Evolutionary conservation across 2,888 invertebrate genomes (phyloP), one percentile per base, ranked within the genome.

Genomic region (Lamproptera curius): DNA sequence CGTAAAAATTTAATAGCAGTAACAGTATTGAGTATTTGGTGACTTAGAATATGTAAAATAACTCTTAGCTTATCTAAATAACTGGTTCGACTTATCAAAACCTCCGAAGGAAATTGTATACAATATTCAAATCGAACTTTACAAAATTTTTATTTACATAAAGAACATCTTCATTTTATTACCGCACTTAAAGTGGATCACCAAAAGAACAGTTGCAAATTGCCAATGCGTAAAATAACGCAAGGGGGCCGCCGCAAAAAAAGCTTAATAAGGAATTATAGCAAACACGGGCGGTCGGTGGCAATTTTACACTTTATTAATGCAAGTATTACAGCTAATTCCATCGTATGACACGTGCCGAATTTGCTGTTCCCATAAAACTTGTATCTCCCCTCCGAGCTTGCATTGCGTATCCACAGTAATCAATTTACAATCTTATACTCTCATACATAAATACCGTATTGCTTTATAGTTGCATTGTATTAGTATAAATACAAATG

Each of bases 241-340:
- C 39, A 26, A 51, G 58, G 63, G 59, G 42, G 62, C 58, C 62
- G 63, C 13, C 44, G 13, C 33, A 69, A 76, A 77, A 20, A n/a
- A 76, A 75, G 70, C 61, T 67, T 77, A 81, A 85, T 83, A 82
- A 72, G 73, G 82, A 79, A 83, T 85, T 81, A 84, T 76, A 83
- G 80, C 82, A 80, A 85, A 83, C 78, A 83, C 54, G 58, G 52
- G 61, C 67, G 62, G 73, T 63, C 71, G 78, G 84, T 83, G 73
- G 77, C 85, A 86, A 88, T 88, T 88, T 87, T 86, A 87, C 87
- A 87, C 87, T 87, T 86, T 86, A 87, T 87, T 86, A 87, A 83
- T 84, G 81, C 77, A 78, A 85, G 86, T 84, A 87, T 87, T 86
- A 86, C 69, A 65, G 76, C 83, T 85, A 85, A 86, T 85, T 83